phyloP scores from a whole-genome alignment of 2,113 vertebrate species.

The Ranitomeya imitator region DNA sequence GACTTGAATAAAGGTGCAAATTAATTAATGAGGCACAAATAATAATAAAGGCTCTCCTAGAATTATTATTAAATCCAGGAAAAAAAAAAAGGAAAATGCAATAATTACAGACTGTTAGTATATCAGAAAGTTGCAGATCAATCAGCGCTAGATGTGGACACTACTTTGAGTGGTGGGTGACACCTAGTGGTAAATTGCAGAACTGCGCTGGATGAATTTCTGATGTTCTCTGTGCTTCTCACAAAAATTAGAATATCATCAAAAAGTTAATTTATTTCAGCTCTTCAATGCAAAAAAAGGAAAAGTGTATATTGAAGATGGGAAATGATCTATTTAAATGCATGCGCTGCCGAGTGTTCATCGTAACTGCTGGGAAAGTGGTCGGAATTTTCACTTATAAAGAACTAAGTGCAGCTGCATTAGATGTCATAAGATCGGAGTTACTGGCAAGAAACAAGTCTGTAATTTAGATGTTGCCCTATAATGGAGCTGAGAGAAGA shows the following conservation, averaged over 20 bases:
- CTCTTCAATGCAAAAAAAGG: no score
- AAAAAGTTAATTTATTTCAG: no score
- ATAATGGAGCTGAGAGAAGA: background rate
- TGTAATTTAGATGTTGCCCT: background rate
- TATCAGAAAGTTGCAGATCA: no score
- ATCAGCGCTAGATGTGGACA: no score
- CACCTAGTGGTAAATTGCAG: background rate
- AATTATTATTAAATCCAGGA: no score
- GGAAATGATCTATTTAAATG: conserved; percentile 15
- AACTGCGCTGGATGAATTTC: background rate
- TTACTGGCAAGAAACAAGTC: background rate
- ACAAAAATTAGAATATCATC: no score
- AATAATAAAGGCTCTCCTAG: no score
- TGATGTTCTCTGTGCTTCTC: no score
- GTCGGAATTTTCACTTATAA: background rate
- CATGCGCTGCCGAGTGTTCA: background rate
- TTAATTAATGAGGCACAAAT: no score
- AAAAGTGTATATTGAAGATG: background rate
- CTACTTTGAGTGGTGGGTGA: background rate
- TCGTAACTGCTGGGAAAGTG: background rate
- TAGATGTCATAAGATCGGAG: background rate
- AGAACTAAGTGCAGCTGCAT: background rate
- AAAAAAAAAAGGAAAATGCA: no score
- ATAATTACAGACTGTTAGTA: no score
- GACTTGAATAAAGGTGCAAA: no score